phyloP scores from a whole-genome alignment of 2,113 vertebrate species.

The Romanogobio albipinnatus region DNA sequence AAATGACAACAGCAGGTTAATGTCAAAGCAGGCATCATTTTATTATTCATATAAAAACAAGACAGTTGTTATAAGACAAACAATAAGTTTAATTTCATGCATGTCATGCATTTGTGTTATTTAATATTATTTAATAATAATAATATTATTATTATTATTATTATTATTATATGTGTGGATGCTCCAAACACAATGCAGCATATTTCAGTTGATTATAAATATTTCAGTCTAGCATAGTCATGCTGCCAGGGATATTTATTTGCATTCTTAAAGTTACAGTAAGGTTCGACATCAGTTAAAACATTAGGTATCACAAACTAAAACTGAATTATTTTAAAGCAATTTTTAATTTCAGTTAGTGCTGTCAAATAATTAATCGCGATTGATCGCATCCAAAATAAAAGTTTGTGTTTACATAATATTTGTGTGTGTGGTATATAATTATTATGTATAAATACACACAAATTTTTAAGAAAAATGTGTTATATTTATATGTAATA shows the following conservation, averaged over 20 bases:
- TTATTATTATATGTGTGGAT: too few relatives aligned
- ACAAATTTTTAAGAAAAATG: too few relatives aligned
- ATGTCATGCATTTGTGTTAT: neutral
- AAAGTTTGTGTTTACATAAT: too few relatives aligned
- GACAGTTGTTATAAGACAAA: slow-evolving; percentile 1
- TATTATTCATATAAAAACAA: neutral
- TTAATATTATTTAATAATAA: too few relatives aligned
- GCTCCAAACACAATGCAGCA: too few relatives aligned
- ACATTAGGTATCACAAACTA: neutral
- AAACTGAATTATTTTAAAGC: neutral
- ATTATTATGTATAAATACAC: too few relatives aligned
- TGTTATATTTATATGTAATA: too few relatives aligned
- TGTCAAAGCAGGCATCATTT: neutral
- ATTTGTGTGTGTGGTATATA: too few relatives aligned
- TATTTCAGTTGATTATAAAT: neutral
- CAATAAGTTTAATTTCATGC: slow-evolving; percentile 9
- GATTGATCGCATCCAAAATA: too few relatives aligned
- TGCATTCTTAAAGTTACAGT: neutral
- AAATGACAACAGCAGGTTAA: neutral
- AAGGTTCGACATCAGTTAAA: neutral
- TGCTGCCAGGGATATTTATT: neutral
- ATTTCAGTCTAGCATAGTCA: neutral
- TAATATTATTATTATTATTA: too few relatives aligned
- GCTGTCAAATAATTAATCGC: too few relatives aligned
- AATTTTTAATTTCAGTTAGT: neutral